Evolutionary conservation across 2,888 invertebrate genomes (phyloP).

Genomic region (Mellilla xanthometata): DNA sequence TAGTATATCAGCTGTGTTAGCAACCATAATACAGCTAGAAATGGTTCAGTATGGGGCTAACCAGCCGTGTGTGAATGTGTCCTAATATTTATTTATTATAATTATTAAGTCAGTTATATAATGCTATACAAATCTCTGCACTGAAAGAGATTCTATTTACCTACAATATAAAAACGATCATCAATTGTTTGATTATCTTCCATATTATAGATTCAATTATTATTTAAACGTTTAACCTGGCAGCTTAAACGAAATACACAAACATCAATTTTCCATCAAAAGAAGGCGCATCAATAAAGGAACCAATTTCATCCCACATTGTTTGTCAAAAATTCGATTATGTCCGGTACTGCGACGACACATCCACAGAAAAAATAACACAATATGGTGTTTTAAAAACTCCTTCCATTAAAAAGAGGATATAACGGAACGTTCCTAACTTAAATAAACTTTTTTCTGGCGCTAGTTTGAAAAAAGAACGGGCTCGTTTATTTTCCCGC

Average conservation of each 20-base stretch:
- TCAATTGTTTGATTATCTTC: too few relatives aligned
- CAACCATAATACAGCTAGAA: too few relatives aligned
- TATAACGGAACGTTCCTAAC: slow-evolving; percentile 65
- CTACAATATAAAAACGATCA: too few relatives aligned
- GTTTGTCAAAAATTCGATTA: slow-evolving; percentile 79
- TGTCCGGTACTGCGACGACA: slow-evolving; percentile 63
- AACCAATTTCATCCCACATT: slow-evolving; percentile 76
- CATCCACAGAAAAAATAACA: slow-evolving; percentile 42
- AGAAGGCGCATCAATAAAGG: slow-evolving; percentile 64
- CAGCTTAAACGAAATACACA: slow-evolving; percentile 31
- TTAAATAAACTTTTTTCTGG: slow-evolving; percentile 66
- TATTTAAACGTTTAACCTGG: too few relatives aligned
- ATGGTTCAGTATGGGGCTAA: too few relatives aligned
- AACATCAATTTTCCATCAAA: slow-evolving; percentile 53
- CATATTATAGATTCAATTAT: too few relatives aligned
- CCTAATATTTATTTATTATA: too few relatives aligned
- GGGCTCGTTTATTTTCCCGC: slow-evolving; percentile 70
- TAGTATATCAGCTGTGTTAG: too few relatives aligned
- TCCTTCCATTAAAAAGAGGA: slow-evolving; percentile 63
- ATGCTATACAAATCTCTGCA: too few relatives aligned
- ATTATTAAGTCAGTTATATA: too few relatives aligned
- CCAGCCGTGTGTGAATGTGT: too few relatives aligned
- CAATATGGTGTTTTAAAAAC: slow-evolving; percentile 41
- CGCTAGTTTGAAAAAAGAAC: slow-evolving; percentile 57
- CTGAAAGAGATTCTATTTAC: too few relatives aligned